These are phyloP conservation scores for Drosophila stalkeri DNA, from an alignment of 2,888 invertebrate species.

Conservation along the genomic window DNA sequence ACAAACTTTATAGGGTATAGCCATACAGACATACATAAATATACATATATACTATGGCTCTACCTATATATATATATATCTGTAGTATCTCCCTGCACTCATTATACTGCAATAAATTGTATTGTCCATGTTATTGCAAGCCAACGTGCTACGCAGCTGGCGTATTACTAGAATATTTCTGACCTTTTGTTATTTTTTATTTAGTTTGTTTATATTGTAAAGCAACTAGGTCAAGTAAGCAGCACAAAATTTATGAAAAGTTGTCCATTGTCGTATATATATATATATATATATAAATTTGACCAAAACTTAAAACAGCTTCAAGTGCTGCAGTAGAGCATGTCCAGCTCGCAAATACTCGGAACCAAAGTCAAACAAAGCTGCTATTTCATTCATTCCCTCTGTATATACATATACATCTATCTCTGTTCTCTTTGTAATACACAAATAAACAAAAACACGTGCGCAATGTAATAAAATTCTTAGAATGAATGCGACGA, in stretches of 20 bases:
- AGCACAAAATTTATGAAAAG: background rate
- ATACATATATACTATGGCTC: background rate
- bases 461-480: background rate
- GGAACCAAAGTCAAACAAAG: background rate
- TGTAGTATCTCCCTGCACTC: constrained; percentile 3
- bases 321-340: background rate
- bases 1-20: constrained; percentile 9
- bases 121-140: background rate
- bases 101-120: constrained; percentile 35
- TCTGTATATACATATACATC: background rate
- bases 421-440: background rate
- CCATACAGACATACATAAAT: constrained; percentile 6
- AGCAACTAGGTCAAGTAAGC: constrained; percentile 2
- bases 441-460: background rate
- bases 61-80: background rate
- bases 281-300: background rate
- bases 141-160: constrained; percentile 9
- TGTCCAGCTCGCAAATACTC: background rate
- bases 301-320: background rate
- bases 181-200: background rate
- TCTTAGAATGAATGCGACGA: background rate
- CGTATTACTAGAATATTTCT: background rate
- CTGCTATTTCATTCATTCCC: background rate
- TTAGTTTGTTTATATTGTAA: background rate
- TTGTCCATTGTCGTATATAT: background rate